Conservation (phyloP, 2,888 invertebrate genomes). For the Catocala fraxini region DNA sequence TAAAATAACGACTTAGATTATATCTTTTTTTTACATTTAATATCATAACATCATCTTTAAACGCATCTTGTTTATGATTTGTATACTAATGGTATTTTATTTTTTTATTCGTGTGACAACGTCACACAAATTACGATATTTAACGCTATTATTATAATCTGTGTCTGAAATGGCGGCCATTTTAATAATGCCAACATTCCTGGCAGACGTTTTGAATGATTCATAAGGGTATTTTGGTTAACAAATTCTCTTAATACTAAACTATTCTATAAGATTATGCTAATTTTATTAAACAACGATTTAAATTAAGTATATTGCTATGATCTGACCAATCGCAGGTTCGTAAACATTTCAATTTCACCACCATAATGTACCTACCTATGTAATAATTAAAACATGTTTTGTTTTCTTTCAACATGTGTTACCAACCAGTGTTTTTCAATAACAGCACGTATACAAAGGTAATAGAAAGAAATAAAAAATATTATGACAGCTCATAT, state of each 20-base stretch:
- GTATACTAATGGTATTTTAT: too few species aligned
- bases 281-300: conserved; percentile 42
- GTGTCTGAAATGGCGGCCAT: not conserved
- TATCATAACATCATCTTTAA: too few species aligned
- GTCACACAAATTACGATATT: too few species aligned
- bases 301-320: conserved; percentile 34
- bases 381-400: conserved; percentile 12
- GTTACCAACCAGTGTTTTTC: conserved; percentile 42
- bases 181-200: not conserved
- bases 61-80: too few species aligned
- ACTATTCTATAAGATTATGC: conserved; percentile 37
- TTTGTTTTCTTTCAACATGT: conserved; percentile 39
- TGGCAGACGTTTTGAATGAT: conserved; percentile 5
- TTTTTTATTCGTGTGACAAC: too few species aligned
- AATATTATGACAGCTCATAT: conserved; percentile 19
- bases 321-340: conserved; percentile 69
- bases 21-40: too few species aligned
- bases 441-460: conserved; percentile 25
- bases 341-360: conserved; percentile 45
- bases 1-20: too few species aligned
- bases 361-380: conserved; percentile 37
- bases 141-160: too few species aligned
- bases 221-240: conserved; percentile 16
- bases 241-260: conserved; percentile 18
- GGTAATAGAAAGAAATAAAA: conserved; percentile 25